Evolutionary conservation across 30 jellyfish, hydroid and myxozoan genomes (phyloP).

Genomic region (Aurelia sp.): DNA sequence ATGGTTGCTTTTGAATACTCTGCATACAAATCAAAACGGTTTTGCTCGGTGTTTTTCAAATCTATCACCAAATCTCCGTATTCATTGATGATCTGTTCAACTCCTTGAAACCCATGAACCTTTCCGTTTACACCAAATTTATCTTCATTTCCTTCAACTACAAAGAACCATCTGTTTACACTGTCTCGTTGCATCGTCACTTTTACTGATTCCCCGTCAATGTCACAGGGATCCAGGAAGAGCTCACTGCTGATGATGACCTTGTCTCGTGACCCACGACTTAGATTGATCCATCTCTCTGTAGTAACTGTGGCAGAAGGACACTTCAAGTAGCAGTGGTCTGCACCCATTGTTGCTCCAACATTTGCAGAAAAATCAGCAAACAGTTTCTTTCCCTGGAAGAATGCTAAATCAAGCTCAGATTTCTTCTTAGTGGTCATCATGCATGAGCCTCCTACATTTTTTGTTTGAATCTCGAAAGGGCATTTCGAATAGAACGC

Average conservation of each 20-base stretch:
- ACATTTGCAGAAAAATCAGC: not conserved
- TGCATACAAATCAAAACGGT: too few species aligned
- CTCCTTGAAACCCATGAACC: too few species aligned
- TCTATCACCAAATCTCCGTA: too few species aligned
- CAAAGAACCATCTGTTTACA: too few species aligned
- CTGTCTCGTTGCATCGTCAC: too few species aligned
- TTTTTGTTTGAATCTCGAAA: not conserved
- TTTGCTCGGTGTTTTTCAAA: too few species aligned
- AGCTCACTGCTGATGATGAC: slow-evolving; percentile 25
- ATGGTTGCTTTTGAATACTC: too few species aligned
- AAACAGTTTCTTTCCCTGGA: slow-evolving; percentile 1
- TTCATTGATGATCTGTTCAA: too few species aligned
- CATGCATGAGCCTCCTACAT: not conserved
- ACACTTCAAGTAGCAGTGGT: not conserved
- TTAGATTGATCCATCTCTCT: not conserved
- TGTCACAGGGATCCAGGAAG: slow-evolving; percentile 31
- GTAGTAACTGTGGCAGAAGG: not conserved
- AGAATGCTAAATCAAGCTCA: slow-evolving; percentile 13
- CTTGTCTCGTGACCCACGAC: not conserved
- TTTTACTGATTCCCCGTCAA: slow-evolving; percentile 13
- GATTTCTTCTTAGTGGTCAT: not conserved
- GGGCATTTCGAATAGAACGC: slow-evolving; percentile 5
- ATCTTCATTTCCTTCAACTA: too few species aligned
- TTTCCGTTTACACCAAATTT: too few species aligned
- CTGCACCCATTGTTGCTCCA: not conserved